Evolutionary conservation across 2,888 invertebrate genomes (phyloP), one percentile per base, ranked within the genome.

Genomic region (Amphiduros pacificus): DNA sequence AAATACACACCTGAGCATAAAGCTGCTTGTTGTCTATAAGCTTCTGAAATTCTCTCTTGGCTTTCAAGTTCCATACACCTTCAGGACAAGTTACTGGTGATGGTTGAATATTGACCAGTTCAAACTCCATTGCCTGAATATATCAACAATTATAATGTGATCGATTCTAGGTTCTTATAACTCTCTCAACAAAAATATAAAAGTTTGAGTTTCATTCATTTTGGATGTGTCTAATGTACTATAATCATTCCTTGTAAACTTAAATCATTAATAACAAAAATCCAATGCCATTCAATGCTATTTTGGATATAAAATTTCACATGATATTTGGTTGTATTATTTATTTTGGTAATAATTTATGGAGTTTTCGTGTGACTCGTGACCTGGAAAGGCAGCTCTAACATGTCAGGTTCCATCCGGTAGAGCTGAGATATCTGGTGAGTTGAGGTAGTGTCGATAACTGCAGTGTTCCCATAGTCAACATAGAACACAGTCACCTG

Each of bases 51-150:
- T 61, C 60, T 2, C 63, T 44, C 26, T 69, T 77, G 26, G 90
- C 88, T 49, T 83, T 81, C 0, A 79, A 73, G 0, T 87, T 83
- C 93, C 91, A 92, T 27, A 84, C 76, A 0, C 88, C 89, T 62
- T 84, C 85, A 0, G 85, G 82, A 76, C 87, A 87, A 51, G 84
- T 82, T 17, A 88, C 81, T 9, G 86, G 83, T 0, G 89, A 87
- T 0, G 94, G 92, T 69, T 88, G 87, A 2, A 93, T 79, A 73
- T 87, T 87, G 2, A 88, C 86, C 67, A 94, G 84, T 48, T 86
- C 84, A 76, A 91, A 92, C 78, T 90, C 89, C 72, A 91, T 85
- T 20, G 90, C 89, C 81, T 82, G 66, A 20, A 67, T 62, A 29
- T 5, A 52, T 17, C 6, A 17, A 22, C 22, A 22, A n/a, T 17